Base-by-base conservation (phyloP, 2,797 vertebrate species). In the Selene dorsalis region DNA sequence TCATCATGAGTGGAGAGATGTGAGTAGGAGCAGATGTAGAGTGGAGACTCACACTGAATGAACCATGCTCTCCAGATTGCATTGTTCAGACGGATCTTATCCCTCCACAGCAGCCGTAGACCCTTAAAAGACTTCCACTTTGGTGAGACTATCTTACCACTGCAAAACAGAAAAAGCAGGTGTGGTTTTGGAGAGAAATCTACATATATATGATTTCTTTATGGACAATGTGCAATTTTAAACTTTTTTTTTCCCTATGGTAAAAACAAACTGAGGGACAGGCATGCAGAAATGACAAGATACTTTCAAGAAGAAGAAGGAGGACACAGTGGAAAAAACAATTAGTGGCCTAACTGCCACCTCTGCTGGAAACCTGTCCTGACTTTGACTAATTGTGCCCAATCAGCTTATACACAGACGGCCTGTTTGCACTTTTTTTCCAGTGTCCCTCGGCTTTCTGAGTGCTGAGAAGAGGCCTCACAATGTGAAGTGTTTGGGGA, bases 41-140 rank as follows among this genome's bases (percentile, higher is more conserved):
- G 56, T 4, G 13, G 26, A 0, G 84, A 96, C 98, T 98, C 91
- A 99, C 98, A 99, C 80, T 99, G 98, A 82, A 97, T 97, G 86
- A 98, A 98, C 98, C 98, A 99, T 0, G 97, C 97, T 91, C 98
- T 97, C 98, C 98, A 99, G 91, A 99, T 99, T 0, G 96, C 98
- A 0, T 99, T 99, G 94, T 99, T 99, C 88, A 99, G 96, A 3
- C 98, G 97, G 77, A 99, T 99, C 94, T 99, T 99, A 86, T 99
- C 98, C 72, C 97, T 92, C 95, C 98, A 99, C 66, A 98, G 95
- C 88, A 99, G 84, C 68, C 95, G 94, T 89, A 98, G 95, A 16
- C 98, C 98, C 87, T 99, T 99, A 89, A 99, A 99, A 71, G 97
- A 97, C 93, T 99, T 99, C 98, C 98, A 99, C 89, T 99, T 99